Evolutionary conservation across 2,797 vertebrate genomes (phyloP).

Genomic region (Knipowitschia caucasica): DNA sequence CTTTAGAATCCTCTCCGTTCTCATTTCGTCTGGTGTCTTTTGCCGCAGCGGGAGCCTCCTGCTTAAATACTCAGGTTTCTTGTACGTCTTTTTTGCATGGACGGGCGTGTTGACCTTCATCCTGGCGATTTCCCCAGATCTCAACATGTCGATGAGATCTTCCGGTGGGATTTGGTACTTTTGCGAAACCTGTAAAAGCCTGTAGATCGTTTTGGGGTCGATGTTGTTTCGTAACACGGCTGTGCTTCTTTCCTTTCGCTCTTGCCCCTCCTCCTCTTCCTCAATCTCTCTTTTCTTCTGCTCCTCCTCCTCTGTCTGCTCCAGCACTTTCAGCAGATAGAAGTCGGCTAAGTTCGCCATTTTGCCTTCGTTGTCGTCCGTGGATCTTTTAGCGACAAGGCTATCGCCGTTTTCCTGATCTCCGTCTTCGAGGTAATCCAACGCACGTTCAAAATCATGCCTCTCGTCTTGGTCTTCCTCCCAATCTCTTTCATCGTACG

Average conservation of each 20-base stretch:
- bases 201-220: slow-evolving; percentile 81
- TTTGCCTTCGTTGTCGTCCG: slow-evolving; percentile 79
- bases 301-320: slow-evolving; percentile 71
- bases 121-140: slow-evolving; percentile 64
- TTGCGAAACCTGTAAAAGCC: slow-evolving; percentile 87
- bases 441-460: slow-evolving; percentile 72
- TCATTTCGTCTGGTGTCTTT: slow-evolving; percentile 76
- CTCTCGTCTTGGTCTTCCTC: slow-evolving; percentile 82
- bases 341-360: slow-evolving; percentile 83
- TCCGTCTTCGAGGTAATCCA: slow-evolving; percentile 67
- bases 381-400: slow-evolving; percentile 74
- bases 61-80: slow-evolving; percentile 62
- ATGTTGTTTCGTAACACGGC: slow-evolving; percentile 58
- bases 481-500: slow-evolving; percentile 84
- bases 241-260: slow-evolving; percentile 74
- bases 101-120: slow-evolving; percentile 66
- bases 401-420: slow-evolving; percentile 67
- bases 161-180: slow-evolving; percentile 90
- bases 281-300: slow-evolving; percentile 66
- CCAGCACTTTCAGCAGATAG: slow-evolving; percentile 84
- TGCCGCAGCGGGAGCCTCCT: slow-evolving; percentile 61
- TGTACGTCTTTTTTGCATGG: slow-evolving; percentile 70
- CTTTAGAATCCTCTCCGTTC: slow-evolving; percentile 83
- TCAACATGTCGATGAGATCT: slow-evolving; percentile 88
- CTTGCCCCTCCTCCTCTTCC: slow-evolving; percentile 72